Conservation (phyloP, 2,888 invertebrate genomes). For the Parnassius glacialis region DNA sequence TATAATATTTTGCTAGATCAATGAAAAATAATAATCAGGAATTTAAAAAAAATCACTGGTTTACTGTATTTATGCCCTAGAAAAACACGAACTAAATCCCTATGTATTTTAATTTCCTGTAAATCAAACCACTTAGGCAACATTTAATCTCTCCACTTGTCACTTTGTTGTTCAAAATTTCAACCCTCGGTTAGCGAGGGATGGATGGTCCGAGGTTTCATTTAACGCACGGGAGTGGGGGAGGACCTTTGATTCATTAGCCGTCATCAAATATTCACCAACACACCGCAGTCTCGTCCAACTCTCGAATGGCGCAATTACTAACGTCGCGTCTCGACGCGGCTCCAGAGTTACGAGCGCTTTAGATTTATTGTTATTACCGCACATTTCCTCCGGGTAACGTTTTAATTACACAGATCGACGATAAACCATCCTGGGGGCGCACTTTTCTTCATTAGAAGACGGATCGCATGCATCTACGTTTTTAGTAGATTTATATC, state of each 20-base stretch:
- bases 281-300: conserved; percentile 40
- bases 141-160: conserved; percentile 17
- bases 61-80: too few relatives aligned
- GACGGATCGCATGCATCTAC: conserved; percentile 65
- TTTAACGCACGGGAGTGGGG: conserved; percentile 37
- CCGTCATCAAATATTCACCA: conserved; percentile 55
- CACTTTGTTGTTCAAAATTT: conserved; percentile 29
- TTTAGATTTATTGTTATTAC: conserved; percentile 78
- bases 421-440: conserved; percentile 76
- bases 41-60: too few relatives aligned
- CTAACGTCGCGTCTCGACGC: conserved; percentile 50
- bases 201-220: conserved; percentile 31
- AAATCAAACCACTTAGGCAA: conserved; percentile 6
- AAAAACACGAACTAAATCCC: too few relatives aligned
- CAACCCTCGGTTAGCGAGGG: conserved; percentile 39
- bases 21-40: too few relatives aligned
- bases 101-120: too few relatives aligned
- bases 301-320: conserved; percentile 53
- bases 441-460: conserved; percentile 81
- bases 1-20: too few relatives aligned
- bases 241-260: conserved; percentile 52
- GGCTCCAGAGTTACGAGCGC: conserved; percentile 49
- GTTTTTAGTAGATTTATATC: conserved; percentile 59
- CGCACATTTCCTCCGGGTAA: conserved; percentile 78
- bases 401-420: conserved; percentile 81